Evolutionary conservation across 2,113 vertebrate genomes (phyloP).

Genomic region (Elachura formosa): DNA sequence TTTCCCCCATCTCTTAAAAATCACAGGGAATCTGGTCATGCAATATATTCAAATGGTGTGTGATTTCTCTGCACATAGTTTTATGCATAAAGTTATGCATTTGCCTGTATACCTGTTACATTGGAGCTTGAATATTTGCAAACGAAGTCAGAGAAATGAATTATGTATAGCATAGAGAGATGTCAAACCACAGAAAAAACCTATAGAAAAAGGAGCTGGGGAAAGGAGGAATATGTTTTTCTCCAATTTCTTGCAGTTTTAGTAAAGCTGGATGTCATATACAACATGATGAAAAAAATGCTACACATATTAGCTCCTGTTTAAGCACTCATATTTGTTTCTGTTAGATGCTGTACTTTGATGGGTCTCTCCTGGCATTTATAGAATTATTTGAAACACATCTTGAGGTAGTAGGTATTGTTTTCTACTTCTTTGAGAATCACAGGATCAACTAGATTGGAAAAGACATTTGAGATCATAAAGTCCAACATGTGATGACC

Average conservation of each 20-base stretch:
- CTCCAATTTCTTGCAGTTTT: neutral
- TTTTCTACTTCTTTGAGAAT: neutral
- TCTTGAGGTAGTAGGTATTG: too few species aligned
- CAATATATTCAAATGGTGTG: rapidly evolving
- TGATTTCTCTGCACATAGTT: neutral
- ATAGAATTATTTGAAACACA: neutral
- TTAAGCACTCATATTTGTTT: neutral
- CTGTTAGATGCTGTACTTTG: neutral
- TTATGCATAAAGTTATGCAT: neutral
- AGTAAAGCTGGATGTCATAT: neutral
- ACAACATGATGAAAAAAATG: neutral
- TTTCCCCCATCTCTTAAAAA: neutral
- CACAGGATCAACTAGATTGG: neutral
- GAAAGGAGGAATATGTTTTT: neutral
- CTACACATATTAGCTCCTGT: neutral
- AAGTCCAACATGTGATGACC: neutral
- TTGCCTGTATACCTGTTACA: neutral
- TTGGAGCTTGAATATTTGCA: neutral
- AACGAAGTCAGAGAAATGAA: neutral
- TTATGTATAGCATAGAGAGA: neutral
- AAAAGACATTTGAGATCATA: neutral
- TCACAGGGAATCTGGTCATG: neutral
- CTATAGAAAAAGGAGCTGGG: neutral
- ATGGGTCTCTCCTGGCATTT: neutral
- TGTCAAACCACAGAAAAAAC: neutral